Evolutionary conservation across 2,888 invertebrate species (phyloP).

Genomic region (Mesorhabditis spiculigera): DNA sequence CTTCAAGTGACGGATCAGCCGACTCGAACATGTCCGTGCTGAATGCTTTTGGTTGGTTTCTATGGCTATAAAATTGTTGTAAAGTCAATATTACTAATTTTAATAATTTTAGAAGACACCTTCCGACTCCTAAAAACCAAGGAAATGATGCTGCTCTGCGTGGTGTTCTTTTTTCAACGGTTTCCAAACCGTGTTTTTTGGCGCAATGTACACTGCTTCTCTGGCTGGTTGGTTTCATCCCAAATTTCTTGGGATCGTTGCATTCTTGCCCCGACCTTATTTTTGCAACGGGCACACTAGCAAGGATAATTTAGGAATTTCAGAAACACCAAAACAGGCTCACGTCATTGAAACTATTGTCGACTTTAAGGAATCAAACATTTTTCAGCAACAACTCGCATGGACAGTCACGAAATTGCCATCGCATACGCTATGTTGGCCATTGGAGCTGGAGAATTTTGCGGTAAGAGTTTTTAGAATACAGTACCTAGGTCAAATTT

Average conservation of each 20-base stretch:
- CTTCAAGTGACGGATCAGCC: background rate
- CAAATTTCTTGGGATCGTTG: too few species aligned
- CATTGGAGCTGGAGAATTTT: background rate
- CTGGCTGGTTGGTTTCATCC: background rate
- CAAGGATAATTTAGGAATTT: too few species aligned
- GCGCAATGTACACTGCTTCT: conserved; percentile 1
- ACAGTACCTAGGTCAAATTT: background rate
- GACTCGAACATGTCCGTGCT: background rate
- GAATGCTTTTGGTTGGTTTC: background rate
- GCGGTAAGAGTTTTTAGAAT: background rate
- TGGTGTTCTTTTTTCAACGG: background rate
- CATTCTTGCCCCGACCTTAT: too few species aligned
- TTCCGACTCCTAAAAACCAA: background rate
- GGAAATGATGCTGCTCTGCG: conserved; percentile 1
- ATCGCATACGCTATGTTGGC: background rate
- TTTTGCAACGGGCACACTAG: too few species aligned
- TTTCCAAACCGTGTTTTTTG: conserved; percentile 1
- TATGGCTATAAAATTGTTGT: too few species aligned
- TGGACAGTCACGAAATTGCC: background rate
- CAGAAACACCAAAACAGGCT: too few species aligned
- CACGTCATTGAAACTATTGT: too few species aligned
- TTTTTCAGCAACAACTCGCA: background rate
- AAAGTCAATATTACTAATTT: too few species aligned
- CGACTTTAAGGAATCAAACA: too few species aligned
- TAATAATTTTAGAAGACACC: background rate